Evolutionary conservation across 1,140 invertebrate genomes (phyloP).

Genomic region (Aphaenogaster rudis): DNA sequence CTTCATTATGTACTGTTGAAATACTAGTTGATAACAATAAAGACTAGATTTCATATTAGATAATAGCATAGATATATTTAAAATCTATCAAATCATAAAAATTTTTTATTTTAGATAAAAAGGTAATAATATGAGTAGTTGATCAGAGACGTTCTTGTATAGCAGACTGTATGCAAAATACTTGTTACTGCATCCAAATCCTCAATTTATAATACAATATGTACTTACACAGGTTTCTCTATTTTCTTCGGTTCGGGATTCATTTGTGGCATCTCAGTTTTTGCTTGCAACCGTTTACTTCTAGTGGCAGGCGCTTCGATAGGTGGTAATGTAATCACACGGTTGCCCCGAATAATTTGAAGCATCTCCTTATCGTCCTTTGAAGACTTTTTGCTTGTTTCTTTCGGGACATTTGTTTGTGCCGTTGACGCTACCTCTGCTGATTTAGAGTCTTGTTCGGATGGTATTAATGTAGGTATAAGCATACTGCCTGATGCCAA

Average conservation of each 20-base stretch:
- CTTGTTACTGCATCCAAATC: background rate
- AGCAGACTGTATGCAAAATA: background rate
- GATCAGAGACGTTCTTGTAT: background rate
- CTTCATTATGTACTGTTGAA: too few relatives aligned
- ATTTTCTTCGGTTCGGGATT: constrained; percentile 64
- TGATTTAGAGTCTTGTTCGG: constrained; percentile 60
- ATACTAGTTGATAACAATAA: too few relatives aligned
- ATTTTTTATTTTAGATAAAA: background rate
- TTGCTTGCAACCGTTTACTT: constrained; percentile 86
- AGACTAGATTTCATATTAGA: too few relatives aligned
- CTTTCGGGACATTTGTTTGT: constrained; percentile 11
- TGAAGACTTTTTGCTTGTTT: constrained; percentile 61
- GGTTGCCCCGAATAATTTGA: constrained; percentile 91
- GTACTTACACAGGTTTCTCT: constrained; percentile 65
- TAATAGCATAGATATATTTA: background rate
- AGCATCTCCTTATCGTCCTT: constrained; percentile 87
- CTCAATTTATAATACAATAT: background rate
- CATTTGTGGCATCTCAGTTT: constrained; percentile 74
- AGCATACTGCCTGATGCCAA: constrained; percentile 45
- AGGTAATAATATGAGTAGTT: background rate
- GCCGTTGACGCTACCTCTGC: background rate
- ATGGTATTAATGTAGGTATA: constrained; percentile 40
- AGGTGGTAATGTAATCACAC: constrained; percentile 92
- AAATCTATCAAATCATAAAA: background rate
- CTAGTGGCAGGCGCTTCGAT: constrained; percentile 93